Conservation (phyloP, 2,888 invertebrate genomes). For the Reticulitermes lucifugus region DNA sequence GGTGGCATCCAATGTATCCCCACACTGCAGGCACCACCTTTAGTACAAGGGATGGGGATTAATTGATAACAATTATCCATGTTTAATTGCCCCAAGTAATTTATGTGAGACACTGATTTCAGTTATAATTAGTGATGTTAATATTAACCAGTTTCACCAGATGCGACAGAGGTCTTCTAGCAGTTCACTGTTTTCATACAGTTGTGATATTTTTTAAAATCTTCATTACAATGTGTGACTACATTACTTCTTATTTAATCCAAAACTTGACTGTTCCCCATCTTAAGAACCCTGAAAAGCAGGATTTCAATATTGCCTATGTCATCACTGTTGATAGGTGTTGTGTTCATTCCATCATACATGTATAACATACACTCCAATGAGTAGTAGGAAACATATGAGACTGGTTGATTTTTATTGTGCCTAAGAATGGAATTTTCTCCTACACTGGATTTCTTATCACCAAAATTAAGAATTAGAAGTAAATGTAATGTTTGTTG, state of each 20-base stretch:
- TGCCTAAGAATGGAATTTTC: background rate
- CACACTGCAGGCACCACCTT: conserved; percentile 54
- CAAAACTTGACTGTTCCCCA: background rate
- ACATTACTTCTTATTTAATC: background rate
- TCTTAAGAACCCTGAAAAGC: background rate
- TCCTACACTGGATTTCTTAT: background rate
- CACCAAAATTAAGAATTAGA: background rate
- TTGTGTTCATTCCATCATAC: background rate
- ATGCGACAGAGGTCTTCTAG: background rate
- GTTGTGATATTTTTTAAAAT: background rate
- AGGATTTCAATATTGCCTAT: too few relatives aligned
- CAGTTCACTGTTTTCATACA: background rate
- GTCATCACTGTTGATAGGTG: too few relatives aligned
- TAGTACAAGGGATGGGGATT: conserved; percentile 2
- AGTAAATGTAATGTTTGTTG: background rate
- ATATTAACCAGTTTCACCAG: background rate
- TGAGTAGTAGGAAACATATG: background rate
- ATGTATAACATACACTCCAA: background rate
- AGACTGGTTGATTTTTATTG: background rate
- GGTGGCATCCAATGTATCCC: conserved; percentile 76
- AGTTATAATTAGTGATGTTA: background rate
- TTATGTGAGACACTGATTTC: background rate
- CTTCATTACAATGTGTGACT: background rate
- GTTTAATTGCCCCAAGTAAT: background rate
- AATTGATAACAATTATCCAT: background rate